Evolutionary conservation across 2,113 vertebrate genomes (phyloP).

Genomic region (Callospermophilus lateralis): DNA sequence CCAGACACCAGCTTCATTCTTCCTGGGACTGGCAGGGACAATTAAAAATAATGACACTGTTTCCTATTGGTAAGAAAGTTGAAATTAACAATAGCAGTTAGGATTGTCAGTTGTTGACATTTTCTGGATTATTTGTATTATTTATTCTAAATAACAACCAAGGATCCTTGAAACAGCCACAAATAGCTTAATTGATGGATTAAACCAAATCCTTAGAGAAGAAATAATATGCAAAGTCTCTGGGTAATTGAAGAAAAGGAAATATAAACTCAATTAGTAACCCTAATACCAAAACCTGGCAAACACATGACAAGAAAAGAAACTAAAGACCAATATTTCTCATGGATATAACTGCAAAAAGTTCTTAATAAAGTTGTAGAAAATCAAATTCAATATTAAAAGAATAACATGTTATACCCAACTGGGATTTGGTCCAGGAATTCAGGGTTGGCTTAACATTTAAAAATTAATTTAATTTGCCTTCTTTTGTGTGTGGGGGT

Average conservation of each 20-base stretch:
- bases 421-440: constrained; percentile 46
- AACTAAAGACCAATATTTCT: background rate
- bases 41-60: background rate
- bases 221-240: background rate
- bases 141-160: constrained; percentile 27
- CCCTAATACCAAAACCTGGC: background rate
- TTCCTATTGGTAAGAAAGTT: background rate
- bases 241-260: background rate
- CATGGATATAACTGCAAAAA: background rate
- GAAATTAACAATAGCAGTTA: background rate
- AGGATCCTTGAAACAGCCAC: background rate
- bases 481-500: too few species aligned
- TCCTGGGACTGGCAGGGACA: background rate
- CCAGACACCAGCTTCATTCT: background rate
- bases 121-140: background rate
- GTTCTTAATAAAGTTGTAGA: background rate
- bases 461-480: background rate
- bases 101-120: background rate
- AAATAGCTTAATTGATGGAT: background rate
- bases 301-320: background rate
- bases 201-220: background rate
- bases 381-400: constrained; percentile 35
- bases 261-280: background rate
- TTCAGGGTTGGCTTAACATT: constrained; percentile 30
- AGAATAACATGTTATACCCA: background rate